Evolutionary conservation across 2,797 vertebrate genomes (phyloP), one percentile per base, ranked within the genome.

Genomic region (Urosaurus nigricauda): DNA sequence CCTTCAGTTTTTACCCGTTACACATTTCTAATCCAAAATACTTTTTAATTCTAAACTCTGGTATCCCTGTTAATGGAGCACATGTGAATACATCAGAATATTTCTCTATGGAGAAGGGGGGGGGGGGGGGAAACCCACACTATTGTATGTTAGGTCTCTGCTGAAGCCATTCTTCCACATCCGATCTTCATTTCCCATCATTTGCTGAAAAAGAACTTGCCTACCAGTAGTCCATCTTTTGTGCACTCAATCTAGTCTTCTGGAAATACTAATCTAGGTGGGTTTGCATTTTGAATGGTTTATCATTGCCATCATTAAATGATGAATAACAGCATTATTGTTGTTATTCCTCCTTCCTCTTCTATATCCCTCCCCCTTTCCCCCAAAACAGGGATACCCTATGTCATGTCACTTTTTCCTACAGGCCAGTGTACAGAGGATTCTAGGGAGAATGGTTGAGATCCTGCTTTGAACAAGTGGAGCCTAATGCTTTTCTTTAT

Each of bases 1-100:
- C 29, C 14, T 60, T 40, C 16, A 53, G 9, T 77, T 75, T 47
- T 60, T 47, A 63, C 2, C 12, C 73, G 37, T 26, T 47, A 35
- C n/a, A 43, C 40, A 58, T 63, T 12, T 37, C 51, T 60, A 47
- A 3, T 32, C 21, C 14, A 63, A 8, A 17, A 14, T 88, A 19
- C 5, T 63, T 74, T 89, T 85, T 51, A 78, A 60, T 71, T 63
- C 65, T 60, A 24, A 35, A n/a, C 11, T 88, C 81, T 40, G 51
- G 4, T 53, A 21, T 26, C n/a, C 56, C 58, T 51, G 3, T 47
- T 60, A 24, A 32, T n/a, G 51, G 24, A 43, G 6, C 53, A 32
- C n/a, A 40, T 71, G 37, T 19, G 73, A 84, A 79, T 70, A 6
- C 56, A 5, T 29, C 58, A 56, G 63, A 77, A 13, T 37, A 78